Evolutionary conservation across 1,140 invertebrate species (phyloP).

Genomic region (Chymomyza costata): DNA sequence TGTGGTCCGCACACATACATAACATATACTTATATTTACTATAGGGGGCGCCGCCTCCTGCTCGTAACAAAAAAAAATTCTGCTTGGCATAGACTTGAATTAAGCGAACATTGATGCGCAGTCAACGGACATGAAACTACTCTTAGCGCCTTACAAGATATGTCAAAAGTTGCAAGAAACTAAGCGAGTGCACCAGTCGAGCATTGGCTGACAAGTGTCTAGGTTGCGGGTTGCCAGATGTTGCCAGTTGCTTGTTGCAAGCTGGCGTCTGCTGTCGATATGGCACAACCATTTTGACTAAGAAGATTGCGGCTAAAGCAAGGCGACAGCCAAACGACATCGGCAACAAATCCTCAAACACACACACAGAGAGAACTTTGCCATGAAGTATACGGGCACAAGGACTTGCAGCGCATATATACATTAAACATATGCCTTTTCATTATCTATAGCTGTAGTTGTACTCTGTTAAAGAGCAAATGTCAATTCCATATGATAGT

Average conservation of each 20-base stretch:
- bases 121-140: slow-evolving; percentile 55
- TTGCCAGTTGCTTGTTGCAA: no score
- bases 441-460: no score
- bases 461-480: no score
- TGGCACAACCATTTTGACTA: no score
- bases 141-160: slow-evolving; percentile 62
- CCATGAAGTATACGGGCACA: slow-evolving; percentile 17
- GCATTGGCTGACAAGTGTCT: no score
- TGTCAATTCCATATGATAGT: no score
- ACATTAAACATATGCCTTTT: no score
- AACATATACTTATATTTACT: slow-evolving; percentile 40
- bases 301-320: slow-evolving; percentile 1
- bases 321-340: slow-evolving; percentile 1
- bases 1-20: slow-evolving; percentile 4
- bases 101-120: no score
- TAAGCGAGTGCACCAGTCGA: neutral
- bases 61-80: slow-evolving; percentile 2
- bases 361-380: slow-evolving; percentile 24
- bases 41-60: slow-evolving; percentile 3
- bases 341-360: slow-evolving; percentile 13
- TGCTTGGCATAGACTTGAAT: neutral
- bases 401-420: no score
- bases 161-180: slow-evolving; percentile 62
- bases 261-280: slow-evolving; percentile 37
- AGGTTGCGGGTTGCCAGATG: no score